These are phyloP conservation scores for Ciconia maguari DNA, from an alignment of 2,113 vertebrate species.

Conservation along the genomic window DNA sequence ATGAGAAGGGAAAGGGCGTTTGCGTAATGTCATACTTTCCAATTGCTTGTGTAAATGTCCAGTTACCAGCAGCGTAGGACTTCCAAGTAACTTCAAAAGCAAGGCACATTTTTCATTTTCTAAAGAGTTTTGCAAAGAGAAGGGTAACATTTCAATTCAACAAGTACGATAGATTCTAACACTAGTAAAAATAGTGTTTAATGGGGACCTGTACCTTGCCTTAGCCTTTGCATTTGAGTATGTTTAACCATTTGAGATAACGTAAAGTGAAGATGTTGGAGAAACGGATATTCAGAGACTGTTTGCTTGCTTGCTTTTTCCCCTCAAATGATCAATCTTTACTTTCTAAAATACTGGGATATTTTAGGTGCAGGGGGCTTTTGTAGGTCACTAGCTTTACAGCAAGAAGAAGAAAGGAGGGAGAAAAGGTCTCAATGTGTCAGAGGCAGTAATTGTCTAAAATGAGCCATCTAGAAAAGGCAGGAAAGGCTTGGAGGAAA, in stretches of 20 bases:
- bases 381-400: constrained; percentile 58
- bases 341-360: not conserved
- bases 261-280: not conserved
- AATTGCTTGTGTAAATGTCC: not conserved
- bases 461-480: constrained; percentile 65
- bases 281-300: not conserved
- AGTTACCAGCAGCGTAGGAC: not conserved
- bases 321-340: not conserved
- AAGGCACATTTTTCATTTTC: not conserved
- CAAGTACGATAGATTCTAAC: not conserved
- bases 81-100: not conserved
- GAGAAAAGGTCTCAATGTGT: constrained; percentile 40
- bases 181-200: not conserved
- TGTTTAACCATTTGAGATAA: not conserved
- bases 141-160: not conserved
- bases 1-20: not conserved
- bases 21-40: not conserved
- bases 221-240: not conserved
- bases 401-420: not conserved
- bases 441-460: constrained; percentile 63
- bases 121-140: not conserved
- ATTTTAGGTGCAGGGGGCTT: constrained; percentile 35
- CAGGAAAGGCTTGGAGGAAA: constrained; percentile 34
- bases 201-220: not conserved
- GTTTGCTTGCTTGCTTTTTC: not conserved